Evolutionary conservation across 2,888 invertebrate species (phyloP).

Genomic region (Leptogaster cylindrica): DNA sequence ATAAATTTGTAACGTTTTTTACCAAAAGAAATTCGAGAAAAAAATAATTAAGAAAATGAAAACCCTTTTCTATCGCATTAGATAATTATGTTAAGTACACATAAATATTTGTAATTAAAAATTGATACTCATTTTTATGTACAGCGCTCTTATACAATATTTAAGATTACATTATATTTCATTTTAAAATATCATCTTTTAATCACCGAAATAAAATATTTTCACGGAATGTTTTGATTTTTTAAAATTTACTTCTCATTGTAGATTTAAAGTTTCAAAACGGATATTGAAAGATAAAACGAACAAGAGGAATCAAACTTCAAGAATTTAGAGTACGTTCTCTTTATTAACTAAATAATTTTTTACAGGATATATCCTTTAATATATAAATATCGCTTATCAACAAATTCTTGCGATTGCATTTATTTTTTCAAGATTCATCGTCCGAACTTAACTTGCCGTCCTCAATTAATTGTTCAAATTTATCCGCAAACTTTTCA

Average conservation of each 20-base stretch:
- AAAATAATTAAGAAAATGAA: constrained; percentile 11
- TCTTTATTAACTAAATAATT: too few species aligned
- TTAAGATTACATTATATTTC: constrained; percentile 38
- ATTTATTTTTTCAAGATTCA: too few species aligned
- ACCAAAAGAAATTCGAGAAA: constrained; percentile 29
- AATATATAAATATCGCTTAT: neutral
- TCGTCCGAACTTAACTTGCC: constrained; percentile 42
- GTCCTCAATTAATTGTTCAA: constrained; percentile 49
- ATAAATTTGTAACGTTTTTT: constrained; percentile 37
- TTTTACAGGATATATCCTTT: too few species aligned
- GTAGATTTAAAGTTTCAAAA: neutral
- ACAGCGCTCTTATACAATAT: constrained; percentile 40
- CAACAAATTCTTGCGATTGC: neutral
- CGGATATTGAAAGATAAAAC: neutral
- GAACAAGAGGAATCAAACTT: too few species aligned
- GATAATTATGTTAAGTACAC: constrained; percentile 32
- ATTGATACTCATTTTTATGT: constrained; percentile 40
- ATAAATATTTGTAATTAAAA: constrained; percentile 39
- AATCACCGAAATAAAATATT: constrained; percentile 34
- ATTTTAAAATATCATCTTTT: constrained; percentile 36
- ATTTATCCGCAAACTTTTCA: constrained; percentile 51
- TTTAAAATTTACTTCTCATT: neutral
- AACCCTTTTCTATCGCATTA: constrained; percentile 31
- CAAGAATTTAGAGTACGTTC: too few species aligned
- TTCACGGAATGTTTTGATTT: neutral